Conservation (phyloP, 2,797 vertebrate species). For the Centropyge bicolor region DNA sequence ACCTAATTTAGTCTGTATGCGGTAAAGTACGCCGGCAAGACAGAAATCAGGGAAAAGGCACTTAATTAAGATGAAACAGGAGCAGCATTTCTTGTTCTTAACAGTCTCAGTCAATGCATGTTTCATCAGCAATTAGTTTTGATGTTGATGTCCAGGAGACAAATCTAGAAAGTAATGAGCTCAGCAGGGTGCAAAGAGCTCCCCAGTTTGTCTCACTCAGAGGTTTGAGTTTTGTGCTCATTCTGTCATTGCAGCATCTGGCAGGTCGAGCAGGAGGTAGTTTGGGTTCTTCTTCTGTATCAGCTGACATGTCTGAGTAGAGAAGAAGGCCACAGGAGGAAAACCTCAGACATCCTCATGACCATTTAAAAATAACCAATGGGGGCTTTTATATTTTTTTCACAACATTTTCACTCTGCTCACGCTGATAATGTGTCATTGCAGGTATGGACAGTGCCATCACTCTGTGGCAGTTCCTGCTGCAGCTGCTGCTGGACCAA, state of each 20-base stretch:
- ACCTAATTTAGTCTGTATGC: conserved; percentile 44
- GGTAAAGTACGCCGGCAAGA: conserved; percentile 20
- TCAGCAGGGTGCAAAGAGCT: background rate
- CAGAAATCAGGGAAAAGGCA: conserved; percentile 9
- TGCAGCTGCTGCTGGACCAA: conserved; percentile 96
- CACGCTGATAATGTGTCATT: conserved; percentile 26
- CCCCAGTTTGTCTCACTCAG: background rate
- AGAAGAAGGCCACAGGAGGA: conserved; percentile 1
- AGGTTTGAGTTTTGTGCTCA: conserved; percentile 22
- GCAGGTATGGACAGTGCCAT: conserved; percentile 98
- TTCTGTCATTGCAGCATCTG: conserved; percentile 32
- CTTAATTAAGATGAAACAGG: conserved; percentile 23
- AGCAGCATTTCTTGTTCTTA: conserved; percentile 1
- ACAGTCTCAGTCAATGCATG: background rate
- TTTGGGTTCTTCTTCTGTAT: background rate
- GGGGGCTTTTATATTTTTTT: background rate
- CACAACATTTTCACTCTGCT: background rate
- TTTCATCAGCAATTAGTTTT: background rate
- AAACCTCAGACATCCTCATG: background rate
- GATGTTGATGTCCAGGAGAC: too few relatives aligned
- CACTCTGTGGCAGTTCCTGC: conserved; percentile 98
- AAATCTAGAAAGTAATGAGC: background rate
- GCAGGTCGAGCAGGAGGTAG: conserved; percentile 16
- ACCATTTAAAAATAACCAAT: background rate
- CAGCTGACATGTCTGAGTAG: background rate